Base-by-base conservation (phyloP, 2,888 invertebrate genomes). In the Drosophila borealis region DNA sequence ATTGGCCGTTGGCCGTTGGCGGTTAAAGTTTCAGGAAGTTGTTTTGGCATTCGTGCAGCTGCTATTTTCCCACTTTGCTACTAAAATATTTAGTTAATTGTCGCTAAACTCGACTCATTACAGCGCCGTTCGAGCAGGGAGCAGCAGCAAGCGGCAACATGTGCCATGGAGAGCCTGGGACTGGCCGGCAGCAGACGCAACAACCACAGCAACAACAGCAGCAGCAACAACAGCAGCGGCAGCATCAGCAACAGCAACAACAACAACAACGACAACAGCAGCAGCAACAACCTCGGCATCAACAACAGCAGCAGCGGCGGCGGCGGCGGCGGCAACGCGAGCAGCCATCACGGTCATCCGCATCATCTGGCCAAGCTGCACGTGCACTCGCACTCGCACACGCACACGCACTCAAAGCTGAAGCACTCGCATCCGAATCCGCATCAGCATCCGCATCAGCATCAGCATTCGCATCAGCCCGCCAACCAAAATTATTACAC, bases 141-240 rank as follows among this genome's bases (percentile, higher is more conserved):
- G 49, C 34, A 60, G 67, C 45, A 61, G 45, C 37, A 60, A 51
- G 61, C 74, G 82, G 79, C 91, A 91, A 85, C 89, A 92, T 92
- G 92, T 91, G 91, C 92, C 88, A 92, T 92, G 92, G 92, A 92
- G 91, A 90, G 91, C 83, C 91, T 92, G 82, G 91, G 91, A 76
- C 66, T 88, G 74, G 91, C n/a, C n/a, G n/a, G 92, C 90, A 92
- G 90, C 90, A 91, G 90, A 84, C 89, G 88, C 89, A 91, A 85
- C 79, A 88, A 78, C 83, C 87, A 73, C 73, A 70, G 17, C 70
- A 83, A 63, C 69, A 75, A 59, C 80, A 76, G 17, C 78, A 76
- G 36, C 72, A 76, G 17, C 69, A 76, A 25, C 78, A 80, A 19
- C 60, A 36, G 3, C 62, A 46, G 2, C 62, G 62, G 10, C 53